Evolutionary conservation across 2,797 vertebrate genomes (phyloP), one percentile per base, ranked within the genome.

Genomic region (Philypnodon macrostomus): DNA sequence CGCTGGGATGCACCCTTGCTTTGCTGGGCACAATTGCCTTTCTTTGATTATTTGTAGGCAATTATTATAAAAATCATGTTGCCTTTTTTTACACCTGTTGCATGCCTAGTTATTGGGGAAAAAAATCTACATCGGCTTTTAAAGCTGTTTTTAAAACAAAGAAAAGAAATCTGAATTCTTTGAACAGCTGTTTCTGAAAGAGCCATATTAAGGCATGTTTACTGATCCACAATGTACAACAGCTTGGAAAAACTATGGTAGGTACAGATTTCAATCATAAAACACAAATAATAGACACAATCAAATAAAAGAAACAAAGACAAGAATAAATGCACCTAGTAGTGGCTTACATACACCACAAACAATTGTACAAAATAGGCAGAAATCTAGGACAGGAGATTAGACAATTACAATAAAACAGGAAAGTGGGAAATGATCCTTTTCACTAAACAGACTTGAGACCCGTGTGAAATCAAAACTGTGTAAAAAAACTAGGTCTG

Each of bases 401-500:
- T n/a, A n/a, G n/a, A 73, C 39, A 57, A 58, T 75, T 55, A 79
- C 53, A 73, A 76, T 36, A 65, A 30, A 77, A 26, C 7, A 52
- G 17, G 53, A 54, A 63, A 21, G n/a, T 26, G 45, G 63, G 29
- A 66, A 55, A 50, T 30, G 14, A 47, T 69, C 53, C 52, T 58
- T 14, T 58, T 42, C 41, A 42, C 45, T 45, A 32, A 63, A 61
- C 68, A 79, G 62, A 23, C 53, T 65, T 59, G 65, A 70, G 66
- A 77, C 62, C 61, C 58, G 46, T 54, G 66, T 67, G 63, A 67
- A 80, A 77, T 76, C 63, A 77, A 75, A n/a, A 80, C 57, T 55
- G 65, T 10, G 21, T 53, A 18, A 53, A 66, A 62, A 61, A 67
- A 41, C 14, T 51, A 56, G 55, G 26, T 34, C 35, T 21, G 17